Percentiles rank a stretch among this genome's conserved stretches.
phyloP scores from a whole-genome alignment of 2,797 vertebrate genomes.

The Chromobotia macracanthus region DNA sequence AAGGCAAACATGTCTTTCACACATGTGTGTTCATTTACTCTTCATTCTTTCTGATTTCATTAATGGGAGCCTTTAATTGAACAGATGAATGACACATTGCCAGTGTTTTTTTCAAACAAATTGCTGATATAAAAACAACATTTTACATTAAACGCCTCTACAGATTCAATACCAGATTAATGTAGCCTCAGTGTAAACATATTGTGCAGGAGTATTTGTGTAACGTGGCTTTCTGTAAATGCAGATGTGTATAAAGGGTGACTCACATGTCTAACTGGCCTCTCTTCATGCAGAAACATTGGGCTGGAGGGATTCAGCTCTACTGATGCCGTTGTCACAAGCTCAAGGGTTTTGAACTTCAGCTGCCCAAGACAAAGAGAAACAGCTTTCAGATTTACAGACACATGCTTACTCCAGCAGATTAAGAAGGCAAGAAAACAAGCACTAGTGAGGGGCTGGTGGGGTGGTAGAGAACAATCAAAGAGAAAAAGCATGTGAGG shows the following conservation, averaged over 20 bases:
- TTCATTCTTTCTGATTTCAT: neutral
- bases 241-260: conserved; percentile 29
- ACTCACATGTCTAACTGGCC: conserved; percentile 90
- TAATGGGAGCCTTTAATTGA: neutral
- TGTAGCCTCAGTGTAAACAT: neutral
- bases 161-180: no score
- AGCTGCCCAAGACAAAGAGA: conserved; percentile 78
- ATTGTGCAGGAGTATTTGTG: conserved; percentile 32
- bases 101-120: neutral
- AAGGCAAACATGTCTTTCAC: neutral
- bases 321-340: conserved; percentile 81
- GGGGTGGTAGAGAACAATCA: no score
- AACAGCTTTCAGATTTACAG: conserved; percentile 57
- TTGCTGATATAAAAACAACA: no score
- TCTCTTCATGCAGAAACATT: conserved; percentile 89
- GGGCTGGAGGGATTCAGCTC: conserved; percentile 84
- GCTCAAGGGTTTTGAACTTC: conserved; percentile 89
- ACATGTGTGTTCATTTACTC: neutral
- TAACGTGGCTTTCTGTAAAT: conserved; percentile 38
- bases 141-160: neutral
- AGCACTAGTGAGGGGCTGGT: no score
- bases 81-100: conserved; percentile 9
- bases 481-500: no score
- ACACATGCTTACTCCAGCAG: conserved; percentile 31
- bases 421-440: neutral